phyloP scores from a whole-genome alignment of 1,140 invertebrate species.

The Lasioglossum albipes region DNA sequence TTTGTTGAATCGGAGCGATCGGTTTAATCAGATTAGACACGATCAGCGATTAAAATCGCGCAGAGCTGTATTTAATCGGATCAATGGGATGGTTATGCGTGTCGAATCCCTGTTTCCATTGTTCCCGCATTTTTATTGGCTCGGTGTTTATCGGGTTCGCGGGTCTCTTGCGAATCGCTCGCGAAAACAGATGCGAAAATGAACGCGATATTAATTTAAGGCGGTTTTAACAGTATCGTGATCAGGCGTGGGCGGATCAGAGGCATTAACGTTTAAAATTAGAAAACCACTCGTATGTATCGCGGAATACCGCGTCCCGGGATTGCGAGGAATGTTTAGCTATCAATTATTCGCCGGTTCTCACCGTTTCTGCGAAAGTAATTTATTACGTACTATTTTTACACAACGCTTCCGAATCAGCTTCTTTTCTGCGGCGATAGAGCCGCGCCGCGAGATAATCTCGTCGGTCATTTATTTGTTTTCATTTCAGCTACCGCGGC shows the following conservation, averaged over 20 bases:
- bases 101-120: too few species aligned
- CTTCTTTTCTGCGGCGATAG: neutral
- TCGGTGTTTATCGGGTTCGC: neutral
- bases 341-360: conserved; percentile 37
- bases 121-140: too few species aligned
- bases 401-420: neutral
- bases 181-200: neutral
- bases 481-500: too few species aligned
- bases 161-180: neutral
- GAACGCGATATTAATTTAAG: conserved; percentile 3
- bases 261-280: conserved; percentile 42
- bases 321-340: conserved; percentile 15
- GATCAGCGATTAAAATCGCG: too few species aligned
- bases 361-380: neutral
- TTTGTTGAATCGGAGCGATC: too few species aligned
- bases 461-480: too few species aligned
- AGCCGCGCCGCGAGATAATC: too few species aligned
- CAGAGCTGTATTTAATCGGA: too few species aligned
- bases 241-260: conserved; percentile 1
- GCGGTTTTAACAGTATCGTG: conserved; percentile 15
- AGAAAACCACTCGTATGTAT: conserved; percentile 48
- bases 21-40: too few species aligned
- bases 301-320: neutral
- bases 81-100: neutral
- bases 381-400: neutral